Evolutionary conservation across 2,888 invertebrate genomes (phyloP), one percentile per base, ranked within the genome.

Genomic region (Chesias legatella): DNA sequence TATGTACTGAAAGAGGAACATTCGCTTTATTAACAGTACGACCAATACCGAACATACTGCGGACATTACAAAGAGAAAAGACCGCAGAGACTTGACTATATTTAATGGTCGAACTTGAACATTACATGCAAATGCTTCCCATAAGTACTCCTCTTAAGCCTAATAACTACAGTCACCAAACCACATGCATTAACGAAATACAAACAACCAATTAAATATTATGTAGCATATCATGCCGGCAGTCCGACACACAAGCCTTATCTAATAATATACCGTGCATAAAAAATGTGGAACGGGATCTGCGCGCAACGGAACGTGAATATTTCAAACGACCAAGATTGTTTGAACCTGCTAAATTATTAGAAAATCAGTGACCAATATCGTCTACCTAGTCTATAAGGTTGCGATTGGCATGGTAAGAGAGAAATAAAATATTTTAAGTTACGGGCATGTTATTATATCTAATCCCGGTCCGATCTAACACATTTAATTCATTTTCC

Each of bases 241-340:
- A 62, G 53, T 52, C 45, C 46, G 56, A 57, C 53, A 57, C 59
- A 60, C 45, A 70, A 73, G 68, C 68, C 50, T 61, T 54, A 63
- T 58, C 52, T 36, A 33, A 65, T 58, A 52, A 59, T 61, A 56
- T 65, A 57, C 57, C 54, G 61, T 25, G 63, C 59, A 52, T 60
- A 61, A 58, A 63, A 68, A 64, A 74, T 72, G 74, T 78, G 79
- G 79, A 75, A 70, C 75, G 74, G 76, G 81, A 83, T 84, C 81
- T 84, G 84, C 83, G 82, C 75, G 72, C 63, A 68, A 58, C 58
- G 57, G 58, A 67, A 65, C 56, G 63, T 47, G 35, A 51, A 45
- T 21, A 24, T 34, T 41, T 43, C 39, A 36, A 51, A 33, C 24
- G 29, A 35, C 35, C 38, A 41, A 37, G 28, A 33, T 48, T 33